Evolutionary conservation across 2,888 invertebrate genomes (phyloP), one percentile per base, ranked within the genome.

Genomic region (Stomorhina lunata): DNA sequence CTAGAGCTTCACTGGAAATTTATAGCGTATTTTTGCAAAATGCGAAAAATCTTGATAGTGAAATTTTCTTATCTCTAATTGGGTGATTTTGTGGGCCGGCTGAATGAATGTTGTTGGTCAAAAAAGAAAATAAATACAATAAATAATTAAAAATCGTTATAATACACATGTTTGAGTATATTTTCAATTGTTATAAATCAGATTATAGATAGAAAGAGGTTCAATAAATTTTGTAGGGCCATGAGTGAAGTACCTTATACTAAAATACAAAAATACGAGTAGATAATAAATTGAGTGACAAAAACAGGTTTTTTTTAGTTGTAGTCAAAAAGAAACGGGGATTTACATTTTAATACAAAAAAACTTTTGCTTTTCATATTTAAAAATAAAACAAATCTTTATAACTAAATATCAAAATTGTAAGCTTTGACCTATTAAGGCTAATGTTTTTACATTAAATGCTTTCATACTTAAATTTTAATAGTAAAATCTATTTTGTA

Each of bases 191-290:
- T 32, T 50, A 17, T 10, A 37, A 20, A 57, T 22, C 61, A 32
- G 9, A 43, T 37, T 55, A 17, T 57, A 40, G 50, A 53, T 45
- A 63, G 5, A 4, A 55, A 63, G 53, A 45, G 63, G 45, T 61
- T 61, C 69, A 77, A 43, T 69, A 69, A 69, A 63, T 63, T 32
- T 34, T 32, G n/a, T 65, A 69, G 43, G 43, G 68, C 69, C 77
- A 61, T 32, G 32, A 29, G 69, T 77, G 5, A 77, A 69, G 77
- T 63, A 69, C 77, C 40, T 27, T 15, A 32, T 25, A 48, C 7
- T 53, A 17, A 25, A 68, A 61, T 20, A 45, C n/a, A 34, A 22
- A 71, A 2, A 20, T 32, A 27, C 7, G 29, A 12, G 32, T 7
- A 40, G 10, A 22, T 29, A 2, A 17, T 25, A 50, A 50, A 61